Base-by-base conservation (phyloP, 2,888 invertebrate genomes). In the Eupithecia centaureata region DNA sequence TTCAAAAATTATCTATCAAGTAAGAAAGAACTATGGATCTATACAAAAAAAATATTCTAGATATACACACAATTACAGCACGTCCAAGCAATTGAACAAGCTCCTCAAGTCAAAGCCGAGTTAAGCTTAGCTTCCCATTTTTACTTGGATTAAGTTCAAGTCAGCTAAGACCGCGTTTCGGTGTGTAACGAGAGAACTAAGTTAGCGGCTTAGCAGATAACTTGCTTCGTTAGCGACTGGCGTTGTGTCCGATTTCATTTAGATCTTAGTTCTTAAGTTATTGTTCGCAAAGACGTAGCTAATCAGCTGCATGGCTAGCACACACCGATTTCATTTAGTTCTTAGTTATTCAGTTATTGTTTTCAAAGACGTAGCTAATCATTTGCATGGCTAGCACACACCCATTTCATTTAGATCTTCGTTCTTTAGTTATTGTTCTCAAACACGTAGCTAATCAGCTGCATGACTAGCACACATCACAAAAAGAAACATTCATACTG, bases 221-320 rank as follows among this genome's bases (percentile, higher is more conserved):
- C 63, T 70, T 57, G 63, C 60, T 66, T 66, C 65, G 65, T 70
- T 70, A 66, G 65, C 32, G 28, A 63, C 63, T 63, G 66, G 59
- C 52, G 32, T 42, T 42, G 42, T 54, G 61, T 59, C 38, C 22
- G 30, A 61, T 27, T 52, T 25, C 27, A 27, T 27, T 52, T 27
- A 27, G 52, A 27, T 52, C 52, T 52, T 52, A 52, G 47, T 47
- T 12, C 22, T 18, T 22, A 15, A 35, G 47, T 47, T 47, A 10
- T 3, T 47, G n/a, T n/a, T n/a, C n/a, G n/a, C n/a, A 18, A 8
- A 8, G 18, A 42, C n/a, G 38, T 42, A 42, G 7, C 47, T 47
- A 4, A 47, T 42, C n/a, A n/a, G 1, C 18, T 2, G 1, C 2
- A 42, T 2, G 2, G 42, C 18, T 42, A 18, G 18, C 42, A 18